Conservation (phyloP, 2,888 invertebrate species). For the Biston stratarius region DNA sequence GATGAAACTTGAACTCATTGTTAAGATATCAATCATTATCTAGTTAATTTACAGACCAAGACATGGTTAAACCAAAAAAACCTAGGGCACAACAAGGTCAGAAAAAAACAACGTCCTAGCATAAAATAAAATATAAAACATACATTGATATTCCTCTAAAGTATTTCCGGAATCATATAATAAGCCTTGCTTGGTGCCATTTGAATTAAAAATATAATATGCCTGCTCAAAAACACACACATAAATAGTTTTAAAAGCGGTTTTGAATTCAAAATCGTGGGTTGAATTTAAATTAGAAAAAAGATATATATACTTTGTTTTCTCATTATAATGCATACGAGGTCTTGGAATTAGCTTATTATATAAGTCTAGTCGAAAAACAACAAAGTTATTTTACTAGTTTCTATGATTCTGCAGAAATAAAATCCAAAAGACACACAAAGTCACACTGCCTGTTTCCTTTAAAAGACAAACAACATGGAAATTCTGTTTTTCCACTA, state of each 20-base stretch:
- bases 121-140: not conserved
- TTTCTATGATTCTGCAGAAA: no score
- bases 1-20: no score
- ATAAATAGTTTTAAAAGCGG: slow-evolving; percentile 6
- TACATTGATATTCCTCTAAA: slow-evolving; percentile 18
- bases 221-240: slow-evolving; percentile 10
- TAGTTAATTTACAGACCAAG: no score
- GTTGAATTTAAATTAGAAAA: not conserved
- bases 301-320: not conserved
- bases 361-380: no score
- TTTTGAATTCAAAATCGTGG: not conserved
- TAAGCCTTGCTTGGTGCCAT: slow-evolving; percentile 6
- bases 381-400: no score
- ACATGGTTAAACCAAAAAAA: not conserved
- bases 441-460: no score
- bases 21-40: no score
- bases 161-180: slow-evolving; percentile 23
- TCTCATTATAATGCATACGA: not conserved
- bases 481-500: no score
- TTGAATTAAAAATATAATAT: slow-evolving; percentile 8
- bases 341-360: not conserved
- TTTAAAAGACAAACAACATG: no score
- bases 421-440: no score
- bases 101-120: not conserved
- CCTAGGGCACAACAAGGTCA: no score